Evolutionary conservation across 2,113 vertebrate genomes (phyloP).

Genomic region (Gopherus flavomarginatus): DNA sequence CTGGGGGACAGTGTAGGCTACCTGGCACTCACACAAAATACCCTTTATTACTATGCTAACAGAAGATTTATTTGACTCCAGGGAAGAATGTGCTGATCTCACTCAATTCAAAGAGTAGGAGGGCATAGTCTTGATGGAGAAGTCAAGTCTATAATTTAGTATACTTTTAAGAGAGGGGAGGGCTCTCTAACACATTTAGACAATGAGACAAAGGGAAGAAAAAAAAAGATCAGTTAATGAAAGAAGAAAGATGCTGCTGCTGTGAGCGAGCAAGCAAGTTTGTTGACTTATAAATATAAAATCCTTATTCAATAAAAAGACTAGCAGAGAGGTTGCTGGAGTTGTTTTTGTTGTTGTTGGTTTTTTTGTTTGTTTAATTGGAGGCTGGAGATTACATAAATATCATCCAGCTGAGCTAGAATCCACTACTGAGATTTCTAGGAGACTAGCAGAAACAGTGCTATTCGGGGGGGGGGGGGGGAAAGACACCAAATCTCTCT

Average conservation of each 20-base stretch:
- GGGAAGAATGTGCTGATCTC: background rate
- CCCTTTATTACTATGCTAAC: rapidly evolving
- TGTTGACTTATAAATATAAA: background rate
- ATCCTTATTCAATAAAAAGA: background rate
- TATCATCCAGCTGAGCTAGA: background rate
- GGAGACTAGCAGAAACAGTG: background rate
- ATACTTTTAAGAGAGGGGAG: background rate
- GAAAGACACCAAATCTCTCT: background rate
- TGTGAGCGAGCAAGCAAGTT: background rate
- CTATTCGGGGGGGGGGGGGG: background rate
- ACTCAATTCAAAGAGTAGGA: background rate
- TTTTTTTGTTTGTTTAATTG: background rate
- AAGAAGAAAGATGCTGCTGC: background rate
- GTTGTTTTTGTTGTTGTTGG: background rate
- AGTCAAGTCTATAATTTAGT: background rate
- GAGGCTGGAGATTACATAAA: background rate
- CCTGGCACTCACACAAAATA: background rate
- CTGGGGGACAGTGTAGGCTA: background rate
- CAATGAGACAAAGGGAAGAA: background rate
- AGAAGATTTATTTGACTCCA: background rate
- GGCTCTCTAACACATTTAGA: background rate
- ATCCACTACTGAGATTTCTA: background rate
- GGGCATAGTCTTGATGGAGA: background rate
- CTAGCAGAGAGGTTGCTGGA: background rate
- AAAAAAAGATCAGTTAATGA: background rate